Conservation (phyloP, 2,797 vertebrate species). For the Catostomus latipinnis region DNA sequence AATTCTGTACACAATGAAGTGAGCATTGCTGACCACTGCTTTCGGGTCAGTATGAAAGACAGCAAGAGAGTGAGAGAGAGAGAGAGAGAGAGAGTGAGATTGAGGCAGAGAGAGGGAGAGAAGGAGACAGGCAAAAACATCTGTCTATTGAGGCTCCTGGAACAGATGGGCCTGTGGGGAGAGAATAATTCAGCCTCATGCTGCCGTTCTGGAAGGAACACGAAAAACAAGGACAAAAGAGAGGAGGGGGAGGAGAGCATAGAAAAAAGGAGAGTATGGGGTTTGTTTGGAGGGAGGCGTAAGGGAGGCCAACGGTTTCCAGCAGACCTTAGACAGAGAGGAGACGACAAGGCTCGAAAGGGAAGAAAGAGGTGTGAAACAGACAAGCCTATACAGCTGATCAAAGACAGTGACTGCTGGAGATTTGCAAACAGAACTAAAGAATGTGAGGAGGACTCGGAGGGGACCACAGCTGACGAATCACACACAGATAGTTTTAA, state of each 20-base stretch:
- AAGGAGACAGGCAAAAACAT: constrained; percentile 61
- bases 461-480: constrained; percentile 4
- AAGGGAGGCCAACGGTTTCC: constrained; percentile 48
- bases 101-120: constrained; percentile 20
- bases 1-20: neutral
- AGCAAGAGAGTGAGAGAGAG: too few species aligned
- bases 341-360: constrained; percentile 61
- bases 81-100: too few species aligned
- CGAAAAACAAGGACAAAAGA: constrained; percentile 69
- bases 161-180: constrained; percentile 70
- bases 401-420: constrained; percentile 32
- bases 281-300: constrained; percentile 52
- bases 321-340: constrained; percentile 46
- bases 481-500: neutral
- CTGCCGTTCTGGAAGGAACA: constrained; percentile 70
- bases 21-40: constrained; percentile 37
- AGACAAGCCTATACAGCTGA: constrained; percentile 55
- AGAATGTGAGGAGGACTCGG: constrained; percentile 25
- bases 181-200: constrained; percentile 59
- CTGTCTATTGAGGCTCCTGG: constrained; percentile 62
- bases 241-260: constrained; percentile 57
- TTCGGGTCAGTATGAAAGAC: constrained; percentile 48
- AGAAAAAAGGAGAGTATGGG: constrained; percentile 37
- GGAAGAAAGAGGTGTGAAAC: constrained; percentile 30
- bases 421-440: neutral